Evolutionary conservation across 2,113 vertebrate genomes (phyloP).

Genomic region (Paramisgurnus dabryanus): DNA sequence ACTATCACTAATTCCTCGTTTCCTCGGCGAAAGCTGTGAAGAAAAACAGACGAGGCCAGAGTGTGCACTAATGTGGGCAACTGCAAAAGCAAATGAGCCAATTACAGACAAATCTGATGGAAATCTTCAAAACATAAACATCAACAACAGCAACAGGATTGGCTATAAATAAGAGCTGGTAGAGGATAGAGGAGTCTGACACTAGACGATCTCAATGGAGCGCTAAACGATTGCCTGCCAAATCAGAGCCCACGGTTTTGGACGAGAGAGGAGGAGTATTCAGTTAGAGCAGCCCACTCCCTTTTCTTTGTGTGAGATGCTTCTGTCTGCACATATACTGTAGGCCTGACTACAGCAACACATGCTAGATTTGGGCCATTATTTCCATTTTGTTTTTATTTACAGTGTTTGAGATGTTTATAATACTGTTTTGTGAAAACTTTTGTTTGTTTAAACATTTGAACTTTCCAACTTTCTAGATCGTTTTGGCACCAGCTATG

Average conservation of each 20-base stretch:
- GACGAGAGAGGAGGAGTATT: slow-evolving; percentile 34
- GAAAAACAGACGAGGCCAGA: slow-evolving; percentile 52
- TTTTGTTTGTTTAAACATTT: not conserved
- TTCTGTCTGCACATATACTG: slow-evolving; percentile 17
- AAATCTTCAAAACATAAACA: slow-evolving; percentile 64
- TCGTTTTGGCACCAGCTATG: too few relatives aligned
- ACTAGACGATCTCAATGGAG: slow-evolving; percentile 63
- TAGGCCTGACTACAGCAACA: slow-evolving; percentile 11
- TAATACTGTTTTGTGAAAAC: too few relatives aligned
- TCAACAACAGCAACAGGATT: slow-evolving; percentile 59
- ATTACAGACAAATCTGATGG: slow-evolving; percentile 74
- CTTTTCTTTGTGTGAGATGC: slow-evolving; percentile 29
- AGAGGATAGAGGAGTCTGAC: slow-evolving; percentile 65
- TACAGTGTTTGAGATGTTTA: too few relatives aligned
- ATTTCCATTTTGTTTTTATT: not conserved
- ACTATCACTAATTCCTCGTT: slow-evolving; percentile 78
- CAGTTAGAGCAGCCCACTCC: slow-evolving; percentile 41
- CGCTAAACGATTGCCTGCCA: slow-evolving; percentile 68
- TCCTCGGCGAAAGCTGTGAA: slow-evolving; percentile 67
- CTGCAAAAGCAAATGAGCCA: slow-evolving; percentile 61
- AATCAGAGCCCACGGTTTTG: slow-evolving; percentile 68
- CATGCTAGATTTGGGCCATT: slow-evolving; percentile 7
- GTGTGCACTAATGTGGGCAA: slow-evolving; percentile 22
- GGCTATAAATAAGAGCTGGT: slow-evolving; percentile 52
- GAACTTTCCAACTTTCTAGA: not conserved